Base-by-base conservation (phyloP, 2,888 invertebrate species). In the Holacanthella duospinosa region DNA sequence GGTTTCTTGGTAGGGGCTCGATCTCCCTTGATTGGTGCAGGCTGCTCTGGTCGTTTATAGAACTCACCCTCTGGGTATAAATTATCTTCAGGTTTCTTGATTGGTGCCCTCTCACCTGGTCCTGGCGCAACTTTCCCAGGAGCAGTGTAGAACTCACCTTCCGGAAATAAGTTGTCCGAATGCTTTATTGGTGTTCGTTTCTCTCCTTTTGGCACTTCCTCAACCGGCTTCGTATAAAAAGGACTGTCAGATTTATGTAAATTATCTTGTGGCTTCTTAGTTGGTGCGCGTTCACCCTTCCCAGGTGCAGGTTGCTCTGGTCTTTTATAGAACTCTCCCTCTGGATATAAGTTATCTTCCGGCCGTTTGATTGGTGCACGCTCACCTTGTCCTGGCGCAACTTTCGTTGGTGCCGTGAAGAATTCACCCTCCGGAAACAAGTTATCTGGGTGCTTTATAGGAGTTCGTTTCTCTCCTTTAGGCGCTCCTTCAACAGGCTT, bases 51-150 rank as follows among this genome's bases (percentile, higher is more conserved):
- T 0, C 79, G 79, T 63, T 75, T 75, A 57, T 67, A 83, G 71
- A 86, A 86, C 77, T 83, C 82, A 0, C 86, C 82, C 70, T 85
- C 84, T 0, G 83, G 82, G 55, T 76, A 77, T 0, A 85, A 74
- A 74, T 86, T 84, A 71, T 85, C 85, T 36, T 6, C 16, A 67
- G 75, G 77, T 2, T 80, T 81, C 68, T 77, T 80, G 1, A 43
- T 77, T 1, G 74, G 76, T 77, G 74, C 69, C n/a, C 77, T 74
- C 55, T 78, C 63, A 24, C 78, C 78, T 21, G 76, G 77, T 0
- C 77, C 76, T n/a, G 61, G 55, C 16, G 64, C 64, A 19, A 77
- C 76, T 59, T 65, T 59, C 16, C 57, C 53, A 0, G 65, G 57
- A 44, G 29, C 57, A 25, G 29, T 9, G 55, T 63, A 64, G 59